Conservation (phyloP, 2,797 vertebrate species). For the Alosa sapidissima region DNA sequence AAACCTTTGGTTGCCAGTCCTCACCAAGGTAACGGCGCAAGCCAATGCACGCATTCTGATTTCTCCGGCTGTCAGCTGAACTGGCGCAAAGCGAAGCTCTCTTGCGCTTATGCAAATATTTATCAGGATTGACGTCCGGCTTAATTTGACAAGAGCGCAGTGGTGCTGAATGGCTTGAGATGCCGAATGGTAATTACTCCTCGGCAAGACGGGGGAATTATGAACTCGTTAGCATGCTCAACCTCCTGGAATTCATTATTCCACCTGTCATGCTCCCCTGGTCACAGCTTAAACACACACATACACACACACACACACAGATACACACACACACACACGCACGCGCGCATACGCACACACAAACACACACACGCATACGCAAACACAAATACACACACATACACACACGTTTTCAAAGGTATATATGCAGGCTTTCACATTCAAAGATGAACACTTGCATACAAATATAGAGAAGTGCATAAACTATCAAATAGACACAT, state of each 20-base stretch:
- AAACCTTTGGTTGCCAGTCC: not conserved
- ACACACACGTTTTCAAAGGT: conserved; percentile 29
- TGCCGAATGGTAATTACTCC: conserved; percentile 75
- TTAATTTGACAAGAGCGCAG: conserved; percentile 66
- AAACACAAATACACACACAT: not conserved
- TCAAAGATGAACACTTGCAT: conserved; percentile 2
- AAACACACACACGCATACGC: not conserved
- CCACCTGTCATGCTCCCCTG: conserved; percentile 47
- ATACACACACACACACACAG: conserved; percentile 2
- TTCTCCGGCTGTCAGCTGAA: conserved; percentile 38
- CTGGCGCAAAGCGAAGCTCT: conserved; percentile 29
- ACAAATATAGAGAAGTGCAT: not conserved
- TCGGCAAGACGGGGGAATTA: conserved; percentile 66
- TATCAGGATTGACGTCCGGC: conserved; percentile 65
- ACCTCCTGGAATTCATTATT: conserved; percentile 70
- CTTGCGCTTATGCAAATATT: conserved; percentile 62
- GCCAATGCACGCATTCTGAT: conserved; percentile 19
- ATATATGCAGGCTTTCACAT: not conserved
- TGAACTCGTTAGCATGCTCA: conserved; percentile 73
- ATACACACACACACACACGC: not conserved
- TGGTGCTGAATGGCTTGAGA: conserved; percentile 65
- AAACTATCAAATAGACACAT: not conserved
- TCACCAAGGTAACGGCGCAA: conserved; percentile 3
- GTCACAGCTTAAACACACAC: conserved; percentile 54
- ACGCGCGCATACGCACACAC: too few relatives aligned